Evolutionary conservation across 2,113 vertebrate genomes (phyloP), one percentile per base, ranked within the genome.

Genomic region (Prionailurus bengalensis): DNA sequence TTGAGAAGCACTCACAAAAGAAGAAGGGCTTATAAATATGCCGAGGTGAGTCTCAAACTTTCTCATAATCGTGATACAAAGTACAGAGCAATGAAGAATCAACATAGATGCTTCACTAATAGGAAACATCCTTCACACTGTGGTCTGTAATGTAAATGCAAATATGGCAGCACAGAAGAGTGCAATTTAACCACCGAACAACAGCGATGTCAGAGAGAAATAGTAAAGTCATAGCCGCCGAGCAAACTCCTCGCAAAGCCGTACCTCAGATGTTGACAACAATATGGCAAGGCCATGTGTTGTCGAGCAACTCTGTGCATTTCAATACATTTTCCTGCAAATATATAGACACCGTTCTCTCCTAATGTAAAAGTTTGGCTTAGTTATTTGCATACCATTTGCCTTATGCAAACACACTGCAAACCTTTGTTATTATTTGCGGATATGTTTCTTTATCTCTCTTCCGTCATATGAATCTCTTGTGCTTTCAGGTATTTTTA

Each of bases 371-470:
- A 90, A 25, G 23, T 55, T 74, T 63, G 66, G 21, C 45, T 83
- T 58, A n/a, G 31, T 39, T 51, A 88, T 95, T 90, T 95, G 36
- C 78, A 93, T 86, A 86, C 58, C 42, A 55, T 85, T 85, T 93
- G 73, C 82, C 73, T 95, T 53, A 95, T 91, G 70, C 58, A 95
- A 95, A 95, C 31, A 81, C 39, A 66, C 19, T 71, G 63, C 29
- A 87, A 84, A 76, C 70, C 73, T 95, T 80, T 65, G 48, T 79
- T 94, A 82, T 81, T 82, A 82, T 89, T 87, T 83, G 33, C 76
- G 91, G 12, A 33, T 84, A 86, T 13, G 45, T 7, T 76, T 90
- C 89, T 96, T 96, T 23, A 66, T 58, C 70, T 73, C 83, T 48
- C 31, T 76, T 71, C 23, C 1, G 80, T 71, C 33, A 88, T 45